Conservation (phyloP, 2,113 vertebrate species). For the Gambusia affinis region DNA sequence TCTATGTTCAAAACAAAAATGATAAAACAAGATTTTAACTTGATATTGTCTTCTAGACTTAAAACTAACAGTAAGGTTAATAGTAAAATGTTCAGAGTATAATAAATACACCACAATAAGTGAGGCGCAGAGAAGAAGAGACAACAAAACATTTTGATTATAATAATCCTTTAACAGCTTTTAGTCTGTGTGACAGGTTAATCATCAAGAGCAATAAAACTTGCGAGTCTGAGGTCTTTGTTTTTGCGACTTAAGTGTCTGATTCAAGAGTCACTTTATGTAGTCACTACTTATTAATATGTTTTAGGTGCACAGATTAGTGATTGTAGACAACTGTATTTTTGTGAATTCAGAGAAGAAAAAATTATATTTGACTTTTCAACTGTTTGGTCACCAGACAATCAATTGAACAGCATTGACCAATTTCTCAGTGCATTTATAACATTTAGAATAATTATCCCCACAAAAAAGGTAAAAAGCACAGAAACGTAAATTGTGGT, state of each 20-base stretch:
- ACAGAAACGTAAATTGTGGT: not conserved
- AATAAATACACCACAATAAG: no score
- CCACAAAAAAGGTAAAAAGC: not conserved
- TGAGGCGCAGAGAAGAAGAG: no score
- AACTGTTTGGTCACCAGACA: not conserved
- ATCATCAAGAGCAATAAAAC: not conserved
- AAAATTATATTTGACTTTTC: not conserved
- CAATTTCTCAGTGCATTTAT: not conserved
- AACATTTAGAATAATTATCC: not conserved
- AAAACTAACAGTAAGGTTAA: no score
- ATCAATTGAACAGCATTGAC: not conserved
- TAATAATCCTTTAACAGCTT: no score
- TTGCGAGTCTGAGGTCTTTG: not conserved
- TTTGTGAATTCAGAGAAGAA: not conserved
- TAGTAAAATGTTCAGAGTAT: no score
- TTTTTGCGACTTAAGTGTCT: not conserved
- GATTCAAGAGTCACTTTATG: not conserved
- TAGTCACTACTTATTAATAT: not conserved
- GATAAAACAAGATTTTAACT: not conserved
- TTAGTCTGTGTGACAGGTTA: not conserved
- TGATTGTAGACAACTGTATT: not conserved
- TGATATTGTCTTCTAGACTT: not conserved
- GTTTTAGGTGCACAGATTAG: not conserved
- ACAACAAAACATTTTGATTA: no score
- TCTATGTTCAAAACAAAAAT: not conserved